Evolutionary conservation across 2,113 vertebrate genomes (phyloP), one percentile per base, ranked within the genome.

Genomic region (Cettia cetti): DNA sequence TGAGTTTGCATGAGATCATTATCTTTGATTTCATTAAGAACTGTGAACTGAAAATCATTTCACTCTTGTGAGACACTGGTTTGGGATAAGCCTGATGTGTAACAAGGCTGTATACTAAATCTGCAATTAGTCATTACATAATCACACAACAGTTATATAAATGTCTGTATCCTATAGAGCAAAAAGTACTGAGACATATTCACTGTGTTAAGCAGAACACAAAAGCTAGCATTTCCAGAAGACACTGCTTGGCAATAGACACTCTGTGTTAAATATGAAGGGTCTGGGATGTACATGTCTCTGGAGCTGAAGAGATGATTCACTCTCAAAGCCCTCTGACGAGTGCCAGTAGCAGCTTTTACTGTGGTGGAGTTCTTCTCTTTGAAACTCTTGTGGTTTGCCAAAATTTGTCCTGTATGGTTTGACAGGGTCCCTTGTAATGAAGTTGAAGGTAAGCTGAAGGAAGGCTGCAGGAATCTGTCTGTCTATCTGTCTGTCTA

Each of bases 101-200:
- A 72, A 60, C 61, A 66, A 71, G 27, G 15, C 42, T 80, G 37
- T 76, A 11, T 86, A 72, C 78, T 89, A 89, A 79, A 72, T 91
- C 65, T 84, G 24, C 0, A 0, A 68, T 91, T 91, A 89, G 40
- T 53, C 31, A 63, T 95, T 94, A 60, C 37, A 14, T 91, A 79
- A 94, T 65, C 44, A 84, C 44, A 52, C 31, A 49, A 50, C 27
- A 76, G 71, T 92, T 95, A 65, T 27, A 42, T 94, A 94, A 93
- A 87, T 82, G 13, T 11, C 28, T 13, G 20, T 78, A 64, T 71
- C 37, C 33, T 60, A 1, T 39, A 81, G 37, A 82, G 28, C 49
- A 85, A 56, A 89, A 49, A 28, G 33, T 8, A 2, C 22, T 4
- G 18, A 71, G 33, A 28, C 3, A 6, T 30, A 30, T 30, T 83